Conservation (phyloP, 2,113 vertebrate genomes). For the Pterocles burchelli region DNA sequence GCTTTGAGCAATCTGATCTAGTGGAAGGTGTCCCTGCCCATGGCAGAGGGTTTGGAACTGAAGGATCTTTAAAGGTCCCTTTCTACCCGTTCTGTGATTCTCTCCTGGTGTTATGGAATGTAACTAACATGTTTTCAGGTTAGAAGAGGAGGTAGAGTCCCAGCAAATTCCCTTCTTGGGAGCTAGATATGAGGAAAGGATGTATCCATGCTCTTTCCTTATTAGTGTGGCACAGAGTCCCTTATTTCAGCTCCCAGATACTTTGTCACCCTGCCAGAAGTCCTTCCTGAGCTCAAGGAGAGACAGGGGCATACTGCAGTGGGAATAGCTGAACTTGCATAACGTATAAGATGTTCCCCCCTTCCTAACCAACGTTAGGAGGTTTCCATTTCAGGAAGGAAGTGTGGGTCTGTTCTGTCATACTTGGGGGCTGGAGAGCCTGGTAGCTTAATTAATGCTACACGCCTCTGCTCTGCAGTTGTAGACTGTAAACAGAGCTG, state of each 20-base stretch:
- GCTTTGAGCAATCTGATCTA: neutral
- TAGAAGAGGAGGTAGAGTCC: neutral
- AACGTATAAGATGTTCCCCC: neutral
- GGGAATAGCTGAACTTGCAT: neutral
- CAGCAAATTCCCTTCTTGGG: neutral
- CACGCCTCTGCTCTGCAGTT: conserved; percentile 34
- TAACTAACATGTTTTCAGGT: neutral
- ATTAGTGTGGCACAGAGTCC: neutral
- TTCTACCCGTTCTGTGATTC: neutral
- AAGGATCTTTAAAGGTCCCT: neutral
- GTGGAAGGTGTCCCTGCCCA: neutral
- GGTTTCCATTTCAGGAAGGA: conserved; percentile 60
- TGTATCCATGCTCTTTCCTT: neutral
- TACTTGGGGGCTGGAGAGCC: conserved; percentile 32
- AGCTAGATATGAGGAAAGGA: neutral
- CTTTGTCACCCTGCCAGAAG: neutral
- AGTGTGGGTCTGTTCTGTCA: conserved; percentile 41
- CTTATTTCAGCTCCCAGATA: neutral
- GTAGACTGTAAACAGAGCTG: conserved; percentile 62
- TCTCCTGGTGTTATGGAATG: neutral
- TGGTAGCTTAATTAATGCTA: conserved; percentile 23
- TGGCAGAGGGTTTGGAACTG: fast-evolving
- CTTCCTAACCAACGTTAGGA: neutral
- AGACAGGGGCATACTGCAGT: neutral
- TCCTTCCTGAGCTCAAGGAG: neutral